Base-by-base conservation (phyloP, 2,113 vertebrate species). In the Eurypyga helias region DNA sequence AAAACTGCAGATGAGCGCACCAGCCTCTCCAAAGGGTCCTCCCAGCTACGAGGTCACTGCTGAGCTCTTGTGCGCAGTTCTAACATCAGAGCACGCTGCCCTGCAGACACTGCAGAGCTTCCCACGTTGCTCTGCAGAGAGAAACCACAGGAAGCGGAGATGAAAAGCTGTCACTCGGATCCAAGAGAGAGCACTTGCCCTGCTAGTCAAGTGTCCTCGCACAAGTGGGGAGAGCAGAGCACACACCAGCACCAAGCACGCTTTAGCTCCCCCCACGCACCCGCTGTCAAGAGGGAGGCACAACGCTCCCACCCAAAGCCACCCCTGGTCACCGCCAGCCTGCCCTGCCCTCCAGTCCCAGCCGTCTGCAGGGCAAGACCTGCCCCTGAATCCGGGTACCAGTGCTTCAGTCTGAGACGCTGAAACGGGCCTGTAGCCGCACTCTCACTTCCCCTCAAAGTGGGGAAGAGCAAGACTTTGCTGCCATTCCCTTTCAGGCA, bases 111-210 rank as follows among this genome's bases (percentile, higher is more conserved):
- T 5, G 54, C 66, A 18, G 41, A 41, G 62, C 38, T 55, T 36
- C 80, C 16, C 58, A 6, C 20, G 1, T 5, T 9, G n/a, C 69
- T 58, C 75, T 85, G 6, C 76, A 11, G 31, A 36, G n/a, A 90
- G 51, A 96, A 95, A 91, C 82, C 89, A 96, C 97, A 96, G 96
- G 97, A 97, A 97, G 54, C 5, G 0, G 34, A 77, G 66, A 55
- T 15, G n/a, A 41, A 23, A 15, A 52, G 28, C 26, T 6, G 33
- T 17, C 23, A 9, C 60, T 38, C 11, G 2, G 61, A 25, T 6
- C 41, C 49, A 34, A 10, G 21, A 3, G n/a, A 10, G 13, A 72
- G 79, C 62, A 4, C 45, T 8, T 17, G 60, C 66, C 67, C 65
- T 1, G 1, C 13, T 10, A n/a, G 8, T 1, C 5, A 41, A 46